Base-by-base conservation (phyloP, 35 echinoderm and acorn worm species). In the Diadema setosum region DNA sequence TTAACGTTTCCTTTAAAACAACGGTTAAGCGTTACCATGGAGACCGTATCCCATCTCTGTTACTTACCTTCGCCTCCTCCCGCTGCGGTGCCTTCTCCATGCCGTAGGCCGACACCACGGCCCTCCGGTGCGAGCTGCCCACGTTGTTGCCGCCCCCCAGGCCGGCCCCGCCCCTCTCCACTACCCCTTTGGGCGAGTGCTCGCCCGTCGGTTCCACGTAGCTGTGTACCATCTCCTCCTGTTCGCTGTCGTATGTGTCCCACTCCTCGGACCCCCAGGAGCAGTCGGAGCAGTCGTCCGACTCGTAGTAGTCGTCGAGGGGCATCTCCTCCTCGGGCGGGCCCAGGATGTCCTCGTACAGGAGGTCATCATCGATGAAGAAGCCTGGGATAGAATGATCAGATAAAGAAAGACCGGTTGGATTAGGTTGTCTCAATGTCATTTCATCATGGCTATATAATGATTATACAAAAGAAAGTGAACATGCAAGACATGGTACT, bases 201-300 rank as follows among this genome's bases (percentile, higher is more conserved):
- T 91, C 90, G n/a, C n/a, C n/a, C 18, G 82, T 87, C 20, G 85
- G 85, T 35, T 96, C 94, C 45, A 96, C 86, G 80, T 84, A 92
- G 58, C 90, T 96, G 69, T 92, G 90, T 15, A 96, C 85, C 80
- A 74, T 80, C 76, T 91, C 89, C 25, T 96, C 94, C 21, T 85
- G 80, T 6, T 91, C 94, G 46, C 94, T 96, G 39, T 96, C 94
- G 14, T 91, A 96, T 4, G 59, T 85, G 37, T 96, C 94, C 90
- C 90, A 96, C 42, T 96, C 94, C 15, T 96, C 94, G 8, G 94
- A 96, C 15, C 94, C 94, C 94, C 94, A 96, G 80, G 87, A 90
- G 67, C 90, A 96, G 39, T 93, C 91, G 2, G 91, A 89, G 86
- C 70, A 58, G 11, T 65, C 58, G 60, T 90, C 80, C 25, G 73